A percentile compares a stretch with the other conserved stretches of the same genome.
phyloP scores from a whole-genome alignment of 2,888 invertebrate genomes.

The Apotomis betuletana region DNA sequence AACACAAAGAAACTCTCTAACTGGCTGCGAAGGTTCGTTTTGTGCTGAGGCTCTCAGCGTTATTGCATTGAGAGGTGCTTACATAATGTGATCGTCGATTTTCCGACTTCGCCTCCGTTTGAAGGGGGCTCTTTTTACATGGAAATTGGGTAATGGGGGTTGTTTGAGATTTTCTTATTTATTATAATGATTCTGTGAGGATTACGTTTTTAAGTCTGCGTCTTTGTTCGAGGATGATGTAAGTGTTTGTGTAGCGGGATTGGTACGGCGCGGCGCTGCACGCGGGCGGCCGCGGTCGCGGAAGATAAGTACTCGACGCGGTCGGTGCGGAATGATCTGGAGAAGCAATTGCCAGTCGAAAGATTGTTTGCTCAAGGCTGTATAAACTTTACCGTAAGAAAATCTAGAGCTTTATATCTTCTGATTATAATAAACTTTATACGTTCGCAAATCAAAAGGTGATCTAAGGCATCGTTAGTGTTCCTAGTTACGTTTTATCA shows the following conservation, averaged over 20 bases:
- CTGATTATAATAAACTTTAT: no score
- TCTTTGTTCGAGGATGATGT: background rate
- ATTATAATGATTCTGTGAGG: slow-evolving; percentile 17
- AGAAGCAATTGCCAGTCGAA: background rate
- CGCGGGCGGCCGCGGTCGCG: no score
- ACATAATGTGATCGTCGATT: slow-evolving; percentile 39
- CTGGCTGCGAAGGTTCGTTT: background rate
- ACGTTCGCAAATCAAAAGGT: no score
- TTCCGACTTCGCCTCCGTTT: slow-evolving; percentile 32
- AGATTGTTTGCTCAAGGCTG: no score
- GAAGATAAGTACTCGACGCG: no score
- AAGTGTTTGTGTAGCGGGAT: background rate
- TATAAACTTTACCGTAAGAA: no score
- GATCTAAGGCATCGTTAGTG: no score
- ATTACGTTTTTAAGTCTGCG: slow-evolving; percentile 12
- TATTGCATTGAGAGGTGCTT: slow-evolving; percentile 38
- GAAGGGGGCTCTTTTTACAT: slow-evolving; percentile 25
- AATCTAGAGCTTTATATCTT: no score
- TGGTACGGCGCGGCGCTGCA: background rate
- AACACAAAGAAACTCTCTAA: slow-evolving; percentile 2
- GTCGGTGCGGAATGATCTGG: background rate
- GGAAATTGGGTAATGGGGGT: slow-evolving; percentile 37
- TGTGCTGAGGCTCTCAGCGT: background rate
- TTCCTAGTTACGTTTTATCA: no score
- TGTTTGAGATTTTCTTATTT: slow-evolving; percentile 36